A percentile compares a stretch with the other conserved stretches of the same genome.
Evolutionary conservation across 2,113 vertebrate genomes (phyloP).

Genomic region (Phylloscopus trochilus): DNA sequence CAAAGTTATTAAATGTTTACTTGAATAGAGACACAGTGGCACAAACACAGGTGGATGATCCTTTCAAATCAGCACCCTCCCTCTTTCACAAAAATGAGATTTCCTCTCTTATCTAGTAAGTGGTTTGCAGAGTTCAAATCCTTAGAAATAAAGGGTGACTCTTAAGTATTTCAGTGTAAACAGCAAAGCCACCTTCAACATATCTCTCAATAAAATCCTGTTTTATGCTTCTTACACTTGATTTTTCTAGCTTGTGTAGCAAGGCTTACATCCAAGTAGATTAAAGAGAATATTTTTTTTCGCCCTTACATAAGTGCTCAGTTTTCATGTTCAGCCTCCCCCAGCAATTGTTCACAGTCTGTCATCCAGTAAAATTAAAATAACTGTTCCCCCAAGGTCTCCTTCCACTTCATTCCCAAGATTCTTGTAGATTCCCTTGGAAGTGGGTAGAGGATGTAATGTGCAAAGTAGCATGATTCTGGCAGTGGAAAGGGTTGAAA

Average conservation of each 20-base stretch:
- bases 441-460: neutral
- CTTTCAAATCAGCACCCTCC: neutral
- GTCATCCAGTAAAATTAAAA: neutral
- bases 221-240: constrained; percentile 21
- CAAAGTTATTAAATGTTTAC: neutral
- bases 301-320: neutral
- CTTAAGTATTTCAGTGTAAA: neutral
- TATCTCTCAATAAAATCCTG: neutral
- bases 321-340: neutral
- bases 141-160: neutral
- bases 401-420: neutral
- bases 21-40: neutral
- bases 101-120: neutral
- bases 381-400: neutral
- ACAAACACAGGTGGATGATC: neutral
- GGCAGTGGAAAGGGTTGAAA: neutral
- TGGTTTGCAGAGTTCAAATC: neutral
- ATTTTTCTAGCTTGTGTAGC: constrained; percentile 3
- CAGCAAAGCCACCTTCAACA: neutral
- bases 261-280: neutral
- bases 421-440: neutral
- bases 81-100: neutral
- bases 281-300: neutral
- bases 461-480: neutral
- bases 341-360: neutral